Conservation (phyloP, 2,113 vertebrate species). For the Triplophysa rosa region DNA sequence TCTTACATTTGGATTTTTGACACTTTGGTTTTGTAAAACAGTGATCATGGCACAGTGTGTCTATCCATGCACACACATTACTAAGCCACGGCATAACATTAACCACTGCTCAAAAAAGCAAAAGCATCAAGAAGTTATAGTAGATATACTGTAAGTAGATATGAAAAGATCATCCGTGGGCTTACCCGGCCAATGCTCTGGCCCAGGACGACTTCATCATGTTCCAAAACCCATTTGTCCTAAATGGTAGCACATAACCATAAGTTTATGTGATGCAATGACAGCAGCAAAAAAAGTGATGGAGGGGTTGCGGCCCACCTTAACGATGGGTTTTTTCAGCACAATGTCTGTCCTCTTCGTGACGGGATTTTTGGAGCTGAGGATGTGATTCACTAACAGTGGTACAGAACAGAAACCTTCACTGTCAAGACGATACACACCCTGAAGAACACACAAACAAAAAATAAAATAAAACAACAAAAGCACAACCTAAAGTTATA, state of each 20-base stretch:
- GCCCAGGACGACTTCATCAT: slow-evolving; percentile 89
- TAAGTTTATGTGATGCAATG: too few species aligned
- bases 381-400: slow-evolving; percentile 81
- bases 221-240: slow-evolving; percentile 97
- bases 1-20: too few species aligned
- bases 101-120: too few species aligned
- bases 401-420: slow-evolving; percentile 87
- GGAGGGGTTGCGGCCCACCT: slow-evolving; percentile 68
- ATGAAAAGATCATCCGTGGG: slow-evolving; percentile 3
- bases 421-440: slow-evolving; percentile 88
- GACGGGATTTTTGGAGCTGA: slow-evolving; percentile 78
- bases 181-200: slow-evolving; percentile 89
- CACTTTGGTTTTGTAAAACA: too few species aligned
- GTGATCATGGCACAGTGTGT: too few species aligned
- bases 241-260: slow-evolving; percentile 55
- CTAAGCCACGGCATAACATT: too few species aligned
- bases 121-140: too few species aligned
- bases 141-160: too few species aligned
- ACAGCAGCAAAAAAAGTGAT: too few species aligned
- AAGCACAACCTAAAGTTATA: too few species aligned
- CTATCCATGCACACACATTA: too few species aligned
- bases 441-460: slow-evolving; percentile 65
- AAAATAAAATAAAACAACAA: too few species aligned
- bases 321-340: slow-evolving; percentile 79
- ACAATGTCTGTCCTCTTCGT: slow-evolving; percentile 82